phyloP scores from a whole-genome alignment of 2,113 vertebrate species.

The Nanger granti region DNA sequence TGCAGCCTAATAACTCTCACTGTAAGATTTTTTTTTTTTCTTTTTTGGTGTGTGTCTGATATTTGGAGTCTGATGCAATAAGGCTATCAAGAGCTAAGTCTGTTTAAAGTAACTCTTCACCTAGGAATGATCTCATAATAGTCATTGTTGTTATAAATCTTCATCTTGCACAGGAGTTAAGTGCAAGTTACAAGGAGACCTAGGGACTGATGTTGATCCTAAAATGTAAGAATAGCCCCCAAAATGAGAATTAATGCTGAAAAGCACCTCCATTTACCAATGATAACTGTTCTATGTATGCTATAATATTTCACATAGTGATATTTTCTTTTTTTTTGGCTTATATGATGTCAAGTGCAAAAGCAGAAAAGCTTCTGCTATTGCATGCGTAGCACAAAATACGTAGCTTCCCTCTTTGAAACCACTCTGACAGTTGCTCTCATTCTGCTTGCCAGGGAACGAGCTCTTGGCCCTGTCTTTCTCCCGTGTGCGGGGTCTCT shows the following conservation, averaged over 20 bases:
- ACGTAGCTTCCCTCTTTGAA: neutral
- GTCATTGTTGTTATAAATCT: slow-evolving; percentile 23
- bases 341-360: neutral
- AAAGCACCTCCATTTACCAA: neutral
- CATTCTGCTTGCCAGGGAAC: neutral
- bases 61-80: neutral
- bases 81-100: neutral
- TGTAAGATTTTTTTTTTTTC: neutral
- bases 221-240: slow-evolving; percentile 8
- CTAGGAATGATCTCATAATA: neutral
- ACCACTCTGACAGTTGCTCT: neutral
- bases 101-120: slow-evolving; percentile 19
- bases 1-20: neutral
- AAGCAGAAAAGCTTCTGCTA: neutral
- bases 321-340: neutral
- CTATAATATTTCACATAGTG: neutral
- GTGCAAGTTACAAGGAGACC: neutral
- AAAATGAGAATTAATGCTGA: neutral
- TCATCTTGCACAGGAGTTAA: neutral
- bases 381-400: neutral
- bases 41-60: neutral
- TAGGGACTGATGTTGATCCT: neutral
- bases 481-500: accelerated
- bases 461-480: neutral
- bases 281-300: neutral